Evolutionary conservation across 2,888 invertebrate species (phyloP).

Genomic region (Tineola bisselliella): DNA sequence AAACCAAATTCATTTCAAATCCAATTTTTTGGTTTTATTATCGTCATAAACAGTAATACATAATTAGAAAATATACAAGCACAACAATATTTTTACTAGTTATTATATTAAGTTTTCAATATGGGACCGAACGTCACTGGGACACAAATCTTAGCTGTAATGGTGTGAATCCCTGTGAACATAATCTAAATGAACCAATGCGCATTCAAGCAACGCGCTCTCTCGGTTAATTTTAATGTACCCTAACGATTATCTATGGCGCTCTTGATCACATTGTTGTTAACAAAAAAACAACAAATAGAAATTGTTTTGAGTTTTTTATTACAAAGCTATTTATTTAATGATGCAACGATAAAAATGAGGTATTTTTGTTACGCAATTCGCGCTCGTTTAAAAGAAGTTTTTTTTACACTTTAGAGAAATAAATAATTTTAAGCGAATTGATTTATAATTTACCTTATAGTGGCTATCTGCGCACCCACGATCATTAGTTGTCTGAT

Average conservation of each 20-base stretch:
- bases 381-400: too few species aligned
- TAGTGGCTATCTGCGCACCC: too few species aligned
- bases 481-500: too few species aligned
- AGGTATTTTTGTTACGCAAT: neutral
- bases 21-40: too few species aligned
- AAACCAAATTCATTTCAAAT: too few species aligned
- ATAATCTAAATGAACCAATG: constrained; percentile 6
- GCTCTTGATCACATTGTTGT: constrained; percentile 1
- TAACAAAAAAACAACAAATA: neutral
- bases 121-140: neutral
- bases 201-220: constrained; percentile 2
- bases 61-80: too few species aligned
- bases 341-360: neutral
- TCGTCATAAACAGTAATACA: too few species aligned
- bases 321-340: neutral
- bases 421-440: too few species aligned
- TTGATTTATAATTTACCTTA: too few species aligned
- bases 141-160: neutral
- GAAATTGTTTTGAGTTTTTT: neutral
- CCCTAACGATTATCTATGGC: constrained; percentile 10
- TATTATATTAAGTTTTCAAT: too few species aligned
- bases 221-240: neutral
- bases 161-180: neutral
- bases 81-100: too few species aligned
- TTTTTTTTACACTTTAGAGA: too few species aligned